phyloP scores from a whole-genome alignment of 1,140 invertebrate genomes.

The Solenopsis invicta region DNA sequence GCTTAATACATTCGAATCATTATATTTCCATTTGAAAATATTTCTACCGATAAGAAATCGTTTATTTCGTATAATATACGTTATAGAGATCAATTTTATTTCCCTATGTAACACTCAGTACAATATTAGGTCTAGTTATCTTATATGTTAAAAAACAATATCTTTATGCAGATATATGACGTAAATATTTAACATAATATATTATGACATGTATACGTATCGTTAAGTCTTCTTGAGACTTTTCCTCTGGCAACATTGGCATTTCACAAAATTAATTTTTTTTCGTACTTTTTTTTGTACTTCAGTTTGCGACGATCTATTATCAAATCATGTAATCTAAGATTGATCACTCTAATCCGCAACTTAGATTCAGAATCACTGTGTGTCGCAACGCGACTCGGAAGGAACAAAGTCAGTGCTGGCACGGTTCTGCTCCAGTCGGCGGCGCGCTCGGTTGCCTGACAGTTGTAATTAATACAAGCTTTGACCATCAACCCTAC shows the following conservation, averaged over 20 bases:
- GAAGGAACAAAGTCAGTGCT: slow-evolving; percentile 66
- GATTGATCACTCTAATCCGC: slow-evolving; percentile 45
- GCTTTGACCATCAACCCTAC: slow-evolving; percentile 82
- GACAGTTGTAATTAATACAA: slow-evolving; percentile 83
- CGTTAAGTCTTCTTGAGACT: not conserved
- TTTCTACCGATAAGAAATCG: slow-evolving; percentile 3
- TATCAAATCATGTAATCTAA: not conserved
- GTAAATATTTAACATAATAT: not conserved
- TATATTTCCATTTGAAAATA: slow-evolving; percentile 12
- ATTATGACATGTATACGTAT: not conserved
- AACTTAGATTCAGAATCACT: slow-evolving; percentile 51
- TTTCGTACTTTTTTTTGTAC: slow-evolving; percentile 10
- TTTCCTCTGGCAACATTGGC: too few species aligned
- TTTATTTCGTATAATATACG: not conserved
- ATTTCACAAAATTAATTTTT: slow-evolving; percentile 12
- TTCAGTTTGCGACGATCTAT: not conserved
- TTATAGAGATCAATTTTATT: not conserved
- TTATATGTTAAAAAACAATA: slow-evolving; percentile 1
- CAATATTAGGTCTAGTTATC: not conserved
- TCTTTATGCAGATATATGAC: not conserved
- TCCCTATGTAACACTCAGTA: not conserved
- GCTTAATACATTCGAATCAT: slow-evolving; percentile 29
- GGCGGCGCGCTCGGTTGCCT: slow-evolving; percentile 69
- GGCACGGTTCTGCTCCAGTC: slow-evolving; percentile 69
- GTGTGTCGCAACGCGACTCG: slow-evolving; percentile 49